These are phyloP conservation scores for Macrosiphum euphorbiae DNA, from an alignment of 2,888 invertebrate species.

Conservation along the genomic window DNA sequence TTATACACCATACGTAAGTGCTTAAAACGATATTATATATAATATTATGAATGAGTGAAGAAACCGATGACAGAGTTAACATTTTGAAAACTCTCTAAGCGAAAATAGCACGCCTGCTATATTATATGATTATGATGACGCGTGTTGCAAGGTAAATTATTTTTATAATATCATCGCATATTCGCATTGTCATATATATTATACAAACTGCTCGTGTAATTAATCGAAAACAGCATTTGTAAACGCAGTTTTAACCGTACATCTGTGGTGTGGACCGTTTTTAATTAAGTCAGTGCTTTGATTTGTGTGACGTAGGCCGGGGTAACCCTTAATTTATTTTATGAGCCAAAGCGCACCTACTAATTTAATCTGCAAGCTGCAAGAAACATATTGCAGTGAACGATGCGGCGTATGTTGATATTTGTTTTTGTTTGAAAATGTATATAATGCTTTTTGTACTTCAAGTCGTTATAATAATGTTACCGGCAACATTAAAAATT, in stretches of 20 bases:
- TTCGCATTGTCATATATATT: neutral
- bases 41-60: neutral
- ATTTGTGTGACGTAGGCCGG: neutral
- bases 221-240: neutral
- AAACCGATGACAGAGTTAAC: neutral
- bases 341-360: neutral
- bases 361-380: neutral
- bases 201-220: neutral
- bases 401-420: neutral
- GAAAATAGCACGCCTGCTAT: neutral
- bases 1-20: neutral
- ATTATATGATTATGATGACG: neutral
- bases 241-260: neutral
- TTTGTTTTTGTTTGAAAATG: neutral
- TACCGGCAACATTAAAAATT: neutral
- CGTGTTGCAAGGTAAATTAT: neutral
- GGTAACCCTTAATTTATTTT: neutral
- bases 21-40: neutral
- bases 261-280: neutral
- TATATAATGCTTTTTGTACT: neutral
- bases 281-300: slow-evolving; percentile 13
- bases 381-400: neutral
- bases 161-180: neutral
- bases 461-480: neutral
- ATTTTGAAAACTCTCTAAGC: neutral